Conservation (phyloP, 2,797 vertebrate species). For the Calcarius lapponicus region DNA sequence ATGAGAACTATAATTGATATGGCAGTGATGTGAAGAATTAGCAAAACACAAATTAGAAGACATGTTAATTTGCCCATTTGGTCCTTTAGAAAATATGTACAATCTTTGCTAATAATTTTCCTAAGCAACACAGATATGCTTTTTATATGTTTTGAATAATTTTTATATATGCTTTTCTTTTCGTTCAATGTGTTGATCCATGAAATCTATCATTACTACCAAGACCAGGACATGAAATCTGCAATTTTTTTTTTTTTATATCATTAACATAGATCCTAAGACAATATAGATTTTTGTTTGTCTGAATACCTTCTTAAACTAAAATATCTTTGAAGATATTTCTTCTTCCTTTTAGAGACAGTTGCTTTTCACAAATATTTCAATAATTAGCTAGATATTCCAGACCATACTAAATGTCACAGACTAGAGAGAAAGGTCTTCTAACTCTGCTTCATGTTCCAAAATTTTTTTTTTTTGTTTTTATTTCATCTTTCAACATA, state of each 20-base stretch:
- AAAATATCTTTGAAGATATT: neutral
- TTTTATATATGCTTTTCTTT: neutral
- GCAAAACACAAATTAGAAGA: neutral
- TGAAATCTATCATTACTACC: neutral
- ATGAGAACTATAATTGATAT: neutral
- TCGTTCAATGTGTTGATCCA: neutral
- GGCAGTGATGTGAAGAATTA: neutral
- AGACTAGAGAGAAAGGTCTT: neutral
- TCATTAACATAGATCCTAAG: neutral
- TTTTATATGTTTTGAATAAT: neutral
- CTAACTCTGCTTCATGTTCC: neutral
- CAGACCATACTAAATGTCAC: neutral
- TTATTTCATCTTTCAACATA: neutral
- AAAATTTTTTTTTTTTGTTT: neutral
- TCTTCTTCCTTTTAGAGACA: neutral
- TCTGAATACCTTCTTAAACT: neutral
- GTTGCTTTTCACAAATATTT: neutral
- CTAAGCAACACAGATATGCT: neutral
- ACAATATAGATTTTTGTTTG: neutral
- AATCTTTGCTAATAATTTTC: neutral
- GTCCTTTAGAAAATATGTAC: neutral
- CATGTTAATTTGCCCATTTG: neutral
- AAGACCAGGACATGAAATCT: neutral
- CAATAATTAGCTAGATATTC: neutral
- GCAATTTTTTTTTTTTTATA: neutral